These are phyloP conservation scores for Sesia apiformis DNA, from an alignment of 2,888 invertebrate species.

Conservation along the genomic window DNA sequence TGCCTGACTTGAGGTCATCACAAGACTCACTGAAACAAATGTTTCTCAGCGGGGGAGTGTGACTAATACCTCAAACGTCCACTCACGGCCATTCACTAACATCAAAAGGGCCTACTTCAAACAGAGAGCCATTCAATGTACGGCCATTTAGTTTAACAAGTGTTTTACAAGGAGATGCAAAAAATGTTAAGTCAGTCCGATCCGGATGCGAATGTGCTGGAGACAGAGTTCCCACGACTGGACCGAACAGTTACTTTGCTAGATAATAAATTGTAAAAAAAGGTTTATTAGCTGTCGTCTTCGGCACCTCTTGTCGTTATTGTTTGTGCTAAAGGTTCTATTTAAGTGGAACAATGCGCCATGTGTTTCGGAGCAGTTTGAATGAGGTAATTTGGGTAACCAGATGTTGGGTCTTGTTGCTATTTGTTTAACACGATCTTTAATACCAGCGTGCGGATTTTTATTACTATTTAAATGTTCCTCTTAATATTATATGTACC, in stretches of 20 bases:
- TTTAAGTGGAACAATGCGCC: slow-evolving; percentile 47
- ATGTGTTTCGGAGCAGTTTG: slow-evolving; percentile 32
- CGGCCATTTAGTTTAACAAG: slow-evolving; percentile 24
- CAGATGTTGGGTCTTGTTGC: slow-evolving; percentile 35
- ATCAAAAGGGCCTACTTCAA: slow-evolving; percentile 37
- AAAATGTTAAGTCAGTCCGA: slow-evolving; percentile 51
- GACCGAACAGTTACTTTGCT: slow-evolving; percentile 15
- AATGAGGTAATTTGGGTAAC: slow-evolving; percentile 26
- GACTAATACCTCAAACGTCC: slow-evolving; percentile 24
- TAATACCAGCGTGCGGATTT: too few species aligned
- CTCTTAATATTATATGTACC: too few species aligned
- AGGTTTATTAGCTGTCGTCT: slow-evolving; percentile 56
- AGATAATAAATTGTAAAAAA: slow-evolving; percentile 17
- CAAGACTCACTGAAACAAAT: slow-evolving; percentile 23
- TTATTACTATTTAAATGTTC: too few species aligned
- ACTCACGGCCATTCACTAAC: slow-evolving; percentile 12
- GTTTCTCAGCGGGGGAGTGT: slow-evolving; percentile 14
- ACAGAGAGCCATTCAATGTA: slow-evolving; percentile 36
- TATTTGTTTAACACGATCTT: not conserved
- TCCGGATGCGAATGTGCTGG: slow-evolving; percentile 60
- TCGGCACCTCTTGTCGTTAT: slow-evolving; percentile 42
- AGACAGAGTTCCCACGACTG: slow-evolving; percentile 54
- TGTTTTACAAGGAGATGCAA: slow-evolving; percentile 53
- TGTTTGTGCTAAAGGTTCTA: slow-evolving; percentile 23
- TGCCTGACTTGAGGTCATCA: not conserved